Percentiles rank a stretch among this genome's conserved stretches.
These are phyloP conservation scores for Anorthoa munda DNA, from an alignment of 2,888 invertebrate species.

Conservation along the genomic window DNA sequence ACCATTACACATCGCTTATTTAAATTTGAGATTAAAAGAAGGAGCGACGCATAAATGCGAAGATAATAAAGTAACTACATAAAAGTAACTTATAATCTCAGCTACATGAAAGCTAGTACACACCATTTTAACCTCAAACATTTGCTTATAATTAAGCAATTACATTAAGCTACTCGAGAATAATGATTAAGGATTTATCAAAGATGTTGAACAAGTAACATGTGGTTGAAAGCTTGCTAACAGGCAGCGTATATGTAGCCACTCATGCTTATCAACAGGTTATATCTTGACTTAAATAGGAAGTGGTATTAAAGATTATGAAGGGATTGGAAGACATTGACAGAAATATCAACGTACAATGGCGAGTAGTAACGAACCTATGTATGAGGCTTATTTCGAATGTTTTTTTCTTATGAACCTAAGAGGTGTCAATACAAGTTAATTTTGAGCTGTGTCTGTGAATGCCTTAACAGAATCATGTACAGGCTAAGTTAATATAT, in stretches of 20 bases:
- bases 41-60: not conserved
- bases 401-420: no score
- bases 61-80: not conserved
- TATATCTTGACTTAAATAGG: constrained; percentile 2
- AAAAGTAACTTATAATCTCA: not conserved
- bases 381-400: no score
- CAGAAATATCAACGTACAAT: no score
- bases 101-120: constrained; percentile 1
- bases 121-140: constrained; percentile 13
- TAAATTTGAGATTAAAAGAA: not conserved
- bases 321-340: not conserved
- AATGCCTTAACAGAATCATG: not conserved
- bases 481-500: not conserved
- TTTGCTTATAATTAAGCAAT: constrained; percentile 31
- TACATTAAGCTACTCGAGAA: constrained; percentile 22
- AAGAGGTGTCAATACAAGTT: no score
- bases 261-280: constrained; percentile 25
- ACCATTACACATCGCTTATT: no score
- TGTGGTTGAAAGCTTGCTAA: constrained; percentile 9
- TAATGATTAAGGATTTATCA: constrained; percentile 30
- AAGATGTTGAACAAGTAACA: constrained; percentile 39
- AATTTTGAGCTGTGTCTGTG: not conserved
- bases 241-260: constrained; percentile 17
- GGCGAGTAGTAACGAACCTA: no score
- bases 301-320: constrained; percentile 18